Evolutionary conservation across 2,113 vertebrate genomes (phyloP), one percentile per base, ranked within the genome.

Genomic region (Nerophis lumbriciformis): DNA sequence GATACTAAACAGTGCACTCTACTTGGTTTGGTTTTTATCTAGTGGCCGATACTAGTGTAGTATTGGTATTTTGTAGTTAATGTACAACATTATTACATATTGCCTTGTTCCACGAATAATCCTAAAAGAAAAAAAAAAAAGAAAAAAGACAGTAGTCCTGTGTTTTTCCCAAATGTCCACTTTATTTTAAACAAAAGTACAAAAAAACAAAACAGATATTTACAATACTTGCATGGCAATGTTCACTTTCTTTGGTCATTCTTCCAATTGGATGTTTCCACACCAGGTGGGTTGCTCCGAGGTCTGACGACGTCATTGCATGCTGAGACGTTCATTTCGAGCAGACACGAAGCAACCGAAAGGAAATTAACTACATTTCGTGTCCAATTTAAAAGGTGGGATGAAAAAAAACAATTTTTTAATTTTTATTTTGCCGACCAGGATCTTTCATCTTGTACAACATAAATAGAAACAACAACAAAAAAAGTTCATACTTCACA

Each of bases 121-220:
- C 28, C 28, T 4, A 8, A 6, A 45, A 14, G 4, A 53, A 13
- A 47, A 36, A 1, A 15, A 35, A 28, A 13, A n/a, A 48, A 48
- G 48, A n/a, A n/a, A n/a, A 0, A 61, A 50, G 15, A 50, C 54
- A 71, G 59, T 39, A 57, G 64, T 59, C 63, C 39, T 77, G 37
- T 21, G 62, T 73, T 78, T 45, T 87, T 87, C 79, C 79, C 91
- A 94, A 94, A 86, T 92, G 92, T 93, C 93, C 93, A 92, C 87
- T 93, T 94, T 95, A 91, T 94, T 92, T 94, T 92, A 94, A 91
- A 95, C 92, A 96, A 94, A 93, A 93, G 90, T 93, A 94, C 85
- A 91, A 90, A 91, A 89, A 89, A 85, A 85, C 90, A 91, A 89
- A 89, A 91, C 88, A 92, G 86, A 72, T 96, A 98, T 96, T 94